Conservation (phyloP, 2,888 invertebrate genomes). For the Spisula subtruncata region DNA sequence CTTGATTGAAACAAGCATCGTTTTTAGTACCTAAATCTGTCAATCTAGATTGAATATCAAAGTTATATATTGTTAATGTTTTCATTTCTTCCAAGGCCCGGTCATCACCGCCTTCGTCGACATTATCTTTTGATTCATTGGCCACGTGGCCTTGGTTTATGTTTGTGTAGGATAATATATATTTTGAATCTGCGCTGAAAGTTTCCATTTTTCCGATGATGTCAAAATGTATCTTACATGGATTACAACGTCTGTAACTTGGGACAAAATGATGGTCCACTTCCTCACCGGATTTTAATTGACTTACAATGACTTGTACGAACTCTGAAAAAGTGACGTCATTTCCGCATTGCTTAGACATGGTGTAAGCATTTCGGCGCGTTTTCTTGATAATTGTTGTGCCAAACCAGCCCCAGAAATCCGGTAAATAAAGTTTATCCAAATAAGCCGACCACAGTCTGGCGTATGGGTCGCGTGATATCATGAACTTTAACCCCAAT, state of each 20-base stretch:
- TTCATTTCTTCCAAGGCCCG: constrained; percentile 65
- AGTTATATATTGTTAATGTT: constrained; percentile 67
- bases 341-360: constrained; percentile 67
- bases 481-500: constrained; percentile 63
- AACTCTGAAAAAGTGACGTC: constrained; percentile 77
- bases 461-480: constrained; percentile 77
- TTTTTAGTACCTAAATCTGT: constrained; percentile 9
- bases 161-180: constrained; percentile 52
- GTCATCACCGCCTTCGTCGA: neutral
- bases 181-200: constrained; percentile 67
- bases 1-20: constrained; percentile 56
- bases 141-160: neutral
- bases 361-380: constrained; percentile 27
- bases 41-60: constrained; percentile 50
- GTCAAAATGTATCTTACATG: constrained; percentile 70
- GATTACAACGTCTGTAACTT: constrained; percentile 70
- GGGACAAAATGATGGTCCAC: constrained; percentile 74
- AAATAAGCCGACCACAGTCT: too few relatives aligned
- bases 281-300: constrained; percentile 9
- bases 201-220: constrained; percentile 73
- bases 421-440: too few relatives aligned
- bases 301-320: constrained; percentile 44
- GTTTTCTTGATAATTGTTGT: constrained; percentile 50
- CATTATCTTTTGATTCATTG: neutral
- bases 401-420: constrained; percentile 73